Base-by-base conservation (phyloP, 2,888 invertebrate genomes). In the Lochmaea capreae region DNA sequence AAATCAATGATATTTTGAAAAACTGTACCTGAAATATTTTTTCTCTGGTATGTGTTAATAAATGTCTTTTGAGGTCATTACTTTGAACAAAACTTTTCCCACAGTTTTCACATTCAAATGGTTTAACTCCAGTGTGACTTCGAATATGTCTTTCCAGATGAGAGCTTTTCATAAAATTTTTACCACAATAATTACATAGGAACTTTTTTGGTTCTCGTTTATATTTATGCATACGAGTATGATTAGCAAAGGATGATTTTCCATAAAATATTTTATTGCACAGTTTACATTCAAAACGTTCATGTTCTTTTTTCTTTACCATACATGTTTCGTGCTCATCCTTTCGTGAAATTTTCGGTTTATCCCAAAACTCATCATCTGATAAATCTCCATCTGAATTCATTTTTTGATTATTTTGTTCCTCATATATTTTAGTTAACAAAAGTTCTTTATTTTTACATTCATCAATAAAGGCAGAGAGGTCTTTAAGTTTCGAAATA, bases 101-200 rank as follows among this genome's bases (percentile, higher is more conserved):
- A n/a, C 78, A 78, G 33, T 72, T 46, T 54, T 73, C 33, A 46
- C 78, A 78, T 39, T 71, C 43, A 18, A 71, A 76, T 8, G 78
- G 78, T 54, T 76, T 78, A 46, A 74, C 63, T n/a, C 76, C 78
- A 14, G 77, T 78, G 54, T 78, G 78, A 46, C 75, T 72, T 26
- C 74, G 46, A 6, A 78, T 78, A 52, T 78, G 78, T 0, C 78
- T 57, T 22, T 76, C 77, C 39, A 78, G 63, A 62, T 78, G 78
- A 11, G 78, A 78, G 54, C 74, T 77, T 70, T 78, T 78, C 12
- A 73, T 74, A 39, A 78, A 78, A 65, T 78, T 70, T 65, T 77
- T 78, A 5, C 78, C 78, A 59, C 78, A 78, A 54, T 74, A 77
- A 63, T 77, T 77, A 49, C 78, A 78, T 18, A 78, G 69, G 52